A percentile compares a stretch with the other conserved stretches of the same genome.
Evolutionary conservation across 2,113 vertebrate species (phyloP).

Genomic region (Collichthys lucidus): DNA sequence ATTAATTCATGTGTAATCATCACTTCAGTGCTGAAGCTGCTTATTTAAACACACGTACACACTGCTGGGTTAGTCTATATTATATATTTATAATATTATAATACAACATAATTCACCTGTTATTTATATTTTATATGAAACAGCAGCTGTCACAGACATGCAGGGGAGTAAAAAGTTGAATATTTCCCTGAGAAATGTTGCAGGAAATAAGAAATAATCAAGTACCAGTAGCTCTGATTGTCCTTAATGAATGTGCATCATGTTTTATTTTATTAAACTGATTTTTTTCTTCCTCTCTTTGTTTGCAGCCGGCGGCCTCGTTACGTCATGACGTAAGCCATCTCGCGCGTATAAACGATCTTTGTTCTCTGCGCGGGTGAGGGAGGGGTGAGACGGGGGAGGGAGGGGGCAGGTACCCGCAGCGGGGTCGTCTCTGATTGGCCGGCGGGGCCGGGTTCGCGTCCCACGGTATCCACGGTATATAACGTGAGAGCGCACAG

Average conservation of each 20-base stretch:
- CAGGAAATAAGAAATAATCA: too few relatives aligned
- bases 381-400: not conserved
- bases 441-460: not conserved
- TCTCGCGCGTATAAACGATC: conserved; percentile 23
- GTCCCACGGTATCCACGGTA: not conserved
- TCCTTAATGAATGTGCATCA: too few relatives aligned
- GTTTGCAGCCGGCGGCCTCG: not conserved
- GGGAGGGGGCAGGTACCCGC: too few relatives aligned
- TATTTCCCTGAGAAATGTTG: too few relatives aligned
- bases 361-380: not conserved
- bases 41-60: too few relatives aligned
- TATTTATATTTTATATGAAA: not conserved
- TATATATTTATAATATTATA: too few relatives aligned
- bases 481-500: not conserved
- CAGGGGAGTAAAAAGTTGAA: too few relatives aligned
- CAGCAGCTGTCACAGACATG: too few relatives aligned
- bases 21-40: not conserved
- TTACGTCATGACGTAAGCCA: not conserved
- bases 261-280: too few relatives aligned
- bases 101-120: not conserved
- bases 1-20: too few relatives aligned
- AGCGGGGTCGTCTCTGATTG: conserved; percentile 18
- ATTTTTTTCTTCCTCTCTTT: not conserved
- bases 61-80: too few relatives aligned
- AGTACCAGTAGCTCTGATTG: too few relatives aligned